Evolutionary conservation across 1,140 invertebrate species (phyloP), one percentile per base, ranked within the genome.

Genomic region (Bombyx mandarina): DNA sequence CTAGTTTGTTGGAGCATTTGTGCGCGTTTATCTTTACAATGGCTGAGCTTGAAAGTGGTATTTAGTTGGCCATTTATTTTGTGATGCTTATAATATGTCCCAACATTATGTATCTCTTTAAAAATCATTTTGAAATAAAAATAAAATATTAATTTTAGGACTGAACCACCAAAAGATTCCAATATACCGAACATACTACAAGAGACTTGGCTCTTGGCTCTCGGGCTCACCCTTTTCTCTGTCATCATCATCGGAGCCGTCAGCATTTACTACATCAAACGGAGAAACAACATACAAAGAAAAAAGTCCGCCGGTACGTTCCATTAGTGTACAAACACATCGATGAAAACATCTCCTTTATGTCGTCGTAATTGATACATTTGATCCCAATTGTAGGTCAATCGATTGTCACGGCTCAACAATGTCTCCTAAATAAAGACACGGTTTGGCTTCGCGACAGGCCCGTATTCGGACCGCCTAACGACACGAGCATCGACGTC

Each of bases 351-450:
- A 12, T 47, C 45, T 10, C 8, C 2, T 47, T 47, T 47, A 35
- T 35, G 26, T 35, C 26, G 26, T 3, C 42, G 9, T 35, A n/a
- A 51, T 51, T 51, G 42, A 35, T 51, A 51, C 26, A 26, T 35
- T 51, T 3, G 8, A 12, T 73, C 65, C 52, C 60, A 54, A 66
- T 82, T 81, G 61, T 78, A 86, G 83, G 83, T 73, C 81, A 84
- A 65, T 75, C 83, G 60, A 84, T 86, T 73, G 82, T 84, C 48
- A 82, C 81, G 50, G 83, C 83, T 8, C 82, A 86, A 62, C 83
- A 84, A 60, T 84, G 83, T 66, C 60, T 86, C 66, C 74, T 86
- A 66, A 86, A 86, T 78, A 86, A 86, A 70, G 83, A 86, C 64
- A 86, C 83, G 52, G 84, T 86, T 64, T 86, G 83, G 83, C 67